Evolutionary conservation across 2,797 vertebrate genomes (phyloP).

Genomic region (Ctenopoma kingsleyae): DNA sequence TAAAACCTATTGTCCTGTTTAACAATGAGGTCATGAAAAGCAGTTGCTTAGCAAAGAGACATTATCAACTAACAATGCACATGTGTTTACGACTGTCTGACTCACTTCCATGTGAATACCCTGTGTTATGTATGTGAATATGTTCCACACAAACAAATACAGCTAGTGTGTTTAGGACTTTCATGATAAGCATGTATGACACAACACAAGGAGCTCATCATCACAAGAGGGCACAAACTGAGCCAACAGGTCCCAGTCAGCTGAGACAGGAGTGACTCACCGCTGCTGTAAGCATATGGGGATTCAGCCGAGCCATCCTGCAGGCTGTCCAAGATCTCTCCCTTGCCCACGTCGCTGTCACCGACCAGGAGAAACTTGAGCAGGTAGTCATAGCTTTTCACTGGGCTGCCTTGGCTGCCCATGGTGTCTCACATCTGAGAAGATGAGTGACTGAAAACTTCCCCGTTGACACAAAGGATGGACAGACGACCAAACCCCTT

Average conservation of each 20-base stretch:
- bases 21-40: constrained; percentile 30
- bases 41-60: constrained; percentile 11
- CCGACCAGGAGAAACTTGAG: constrained; percentile 98
- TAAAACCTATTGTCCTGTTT: constrained; percentile 1
- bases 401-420: constrained; percentile 97
- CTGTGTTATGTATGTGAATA: constrained; percentile 20
- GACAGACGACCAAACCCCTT: neutral
- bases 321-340: constrained; percentile 97
- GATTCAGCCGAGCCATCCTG: constrained; percentile 97
- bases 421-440: constrained; percentile 76
- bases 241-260: constrained; percentile 22
- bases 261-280: constrained; percentile 82
- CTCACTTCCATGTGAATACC: constrained; percentile 33
- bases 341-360: constrained; percentile 98
- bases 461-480: neutral
- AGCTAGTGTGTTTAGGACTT: constrained; percentile 37
- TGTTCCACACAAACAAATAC: neutral
- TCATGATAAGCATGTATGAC: constrained; percentile 46
- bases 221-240: constrained; percentile 8
- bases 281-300: constrained; percentile 97
- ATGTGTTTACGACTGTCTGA: constrained; percentile 26
- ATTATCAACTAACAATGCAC: constrained; percentile 31
- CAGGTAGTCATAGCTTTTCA: constrained; percentile 98
- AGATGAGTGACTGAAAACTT: constrained; percentile 7
- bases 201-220: constrained; percentile 30